These are phyloP conservation scores for Spondyliosoma cantharus DNA, from an alignment of 2,797 vertebrate species.

Conservation along the genomic window DNA sequence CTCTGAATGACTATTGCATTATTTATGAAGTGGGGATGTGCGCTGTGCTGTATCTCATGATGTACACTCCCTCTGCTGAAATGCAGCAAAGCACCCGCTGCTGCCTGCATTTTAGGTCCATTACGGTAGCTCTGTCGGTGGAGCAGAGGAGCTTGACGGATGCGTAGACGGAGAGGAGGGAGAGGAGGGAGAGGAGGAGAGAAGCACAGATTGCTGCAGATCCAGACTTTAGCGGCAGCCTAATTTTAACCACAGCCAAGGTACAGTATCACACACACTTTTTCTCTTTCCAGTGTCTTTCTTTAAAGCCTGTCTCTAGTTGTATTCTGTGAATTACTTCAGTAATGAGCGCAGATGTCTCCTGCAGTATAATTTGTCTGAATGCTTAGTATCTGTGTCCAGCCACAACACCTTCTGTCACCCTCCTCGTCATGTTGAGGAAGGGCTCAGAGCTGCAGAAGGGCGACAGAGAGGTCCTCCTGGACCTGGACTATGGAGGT, in stretches of 20 bases:
- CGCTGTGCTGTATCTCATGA: constrained; percentile 16
- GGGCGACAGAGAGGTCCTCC: constrained; percentile 82
- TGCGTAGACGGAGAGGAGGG: constrained; percentile 70
- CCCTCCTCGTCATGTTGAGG: constrained; percentile 76
- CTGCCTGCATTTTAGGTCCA: constrained; percentile 60
- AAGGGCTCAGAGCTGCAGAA: constrained; percentile 74
- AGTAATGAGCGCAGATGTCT: constrained; percentile 19
- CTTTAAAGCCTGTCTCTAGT: constrained; percentile 8
- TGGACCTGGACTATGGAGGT: constrained; percentile 76
- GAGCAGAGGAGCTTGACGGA: constrained; percentile 67
- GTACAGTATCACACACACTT: constrained; percentile 35
- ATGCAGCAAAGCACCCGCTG: constrained; percentile 34
- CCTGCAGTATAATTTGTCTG: constrained; percentile 14
- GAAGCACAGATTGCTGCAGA: constrained; percentile 67
- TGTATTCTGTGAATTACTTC: constrained; percentile 24
- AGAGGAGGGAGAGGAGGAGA: constrained; percentile 49
- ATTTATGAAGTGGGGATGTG: constrained; percentile 59
- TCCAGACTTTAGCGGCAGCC: constrained; percentile 45
- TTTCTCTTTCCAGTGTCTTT: constrained; percentile 10
- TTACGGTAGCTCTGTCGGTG: constrained; percentile 73
- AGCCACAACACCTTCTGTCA: constrained; percentile 15
- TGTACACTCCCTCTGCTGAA: constrained; percentile 46
- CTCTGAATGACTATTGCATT: constrained; percentile 56
- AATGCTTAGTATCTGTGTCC: constrained; percentile 15
- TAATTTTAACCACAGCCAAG: constrained; percentile 50